phyloP scores from a whole-genome alignment of 2,888 invertebrate genomes.

The Euspilapteryx auroguttella region DNA sequence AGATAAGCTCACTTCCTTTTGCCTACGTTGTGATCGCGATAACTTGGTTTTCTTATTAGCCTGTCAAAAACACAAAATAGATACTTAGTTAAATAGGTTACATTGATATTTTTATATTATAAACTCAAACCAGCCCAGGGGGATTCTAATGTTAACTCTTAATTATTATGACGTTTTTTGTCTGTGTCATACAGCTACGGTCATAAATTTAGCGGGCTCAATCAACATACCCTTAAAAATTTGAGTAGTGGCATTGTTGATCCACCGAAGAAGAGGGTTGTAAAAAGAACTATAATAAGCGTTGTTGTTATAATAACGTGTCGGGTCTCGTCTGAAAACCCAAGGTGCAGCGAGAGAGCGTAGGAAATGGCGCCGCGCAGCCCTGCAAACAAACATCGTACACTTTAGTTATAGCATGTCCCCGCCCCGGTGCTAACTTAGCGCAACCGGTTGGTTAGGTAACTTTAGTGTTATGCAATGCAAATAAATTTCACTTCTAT shows the following conservation, averaged over 20 bases:
- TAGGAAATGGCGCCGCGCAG: conserved; percentile 97
- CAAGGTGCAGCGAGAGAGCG: conserved; percentile 93
- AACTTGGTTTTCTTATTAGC: conserved; percentile 56
- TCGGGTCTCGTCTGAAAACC: conserved; percentile 90
- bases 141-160: too few relatives aligned
- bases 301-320: conserved; percentile 98
- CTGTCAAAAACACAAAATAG: too few relatives aligned
- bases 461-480: too few relatives aligned
- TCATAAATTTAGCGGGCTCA: background rate
- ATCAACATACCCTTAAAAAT: conserved; percentile 71
- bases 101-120: too few relatives aligned
- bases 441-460: too few relatives aligned
- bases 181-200: background rate
- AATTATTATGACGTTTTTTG: too few relatives aligned
- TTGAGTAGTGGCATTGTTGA: conserved; percentile 97
- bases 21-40: conserved; percentile 57
- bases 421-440: too few relatives aligned
- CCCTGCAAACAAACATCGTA: conserved; percentile 43
- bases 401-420: too few relatives aligned
- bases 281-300: conserved; percentile 95
- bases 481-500: too few relatives aligned
- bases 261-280: conserved; percentile 93
- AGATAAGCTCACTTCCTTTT: conserved; percentile 88
- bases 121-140: too few relatives aligned
- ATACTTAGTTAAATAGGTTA: too few relatives aligned